These are phyloP conservation scores for Digitonthophagus gazella DNA, from an alignment of 2,888 invertebrate genomes.

Conservation along the genomic window DNA sequence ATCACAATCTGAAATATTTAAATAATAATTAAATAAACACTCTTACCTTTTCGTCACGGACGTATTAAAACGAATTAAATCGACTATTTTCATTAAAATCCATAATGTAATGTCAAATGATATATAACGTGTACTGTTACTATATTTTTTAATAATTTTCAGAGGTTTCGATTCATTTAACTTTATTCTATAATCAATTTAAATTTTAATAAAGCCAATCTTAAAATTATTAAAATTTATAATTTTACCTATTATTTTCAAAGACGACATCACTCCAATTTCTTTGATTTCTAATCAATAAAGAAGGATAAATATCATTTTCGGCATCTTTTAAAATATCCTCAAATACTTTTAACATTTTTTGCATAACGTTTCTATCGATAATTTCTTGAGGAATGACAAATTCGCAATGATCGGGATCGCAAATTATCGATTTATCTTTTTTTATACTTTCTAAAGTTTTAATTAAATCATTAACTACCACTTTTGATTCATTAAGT, in stretches of 20 bases:
- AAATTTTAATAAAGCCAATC: no score
- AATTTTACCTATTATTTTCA: slow-evolving; percentile 51
- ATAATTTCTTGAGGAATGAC: neutral
- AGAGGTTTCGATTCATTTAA: no score
- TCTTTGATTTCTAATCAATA: slow-evolving; percentile 50
- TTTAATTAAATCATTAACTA: slow-evolving; percentile 9
- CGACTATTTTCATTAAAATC: no score
- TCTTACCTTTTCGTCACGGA: no score
- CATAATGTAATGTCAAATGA: no score
- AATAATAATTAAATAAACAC: no score
- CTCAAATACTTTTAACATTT: slow-evolving; percentile 52
- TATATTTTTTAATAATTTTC: no score
- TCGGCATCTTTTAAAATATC: slow-evolving; percentile 51
- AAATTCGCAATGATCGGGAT: slow-evolving; percentile 1
- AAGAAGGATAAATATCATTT: slow-evolving; percentile 36
- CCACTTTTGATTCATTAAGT: neutral
- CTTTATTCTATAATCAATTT: no score
- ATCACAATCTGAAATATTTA: no score
- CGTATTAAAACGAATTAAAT: no score
- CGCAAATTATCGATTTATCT: slow-evolving; percentile 35
- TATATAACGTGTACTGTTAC: no score
- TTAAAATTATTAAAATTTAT: no score
- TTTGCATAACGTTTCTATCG: slow-evolving; percentile 42
- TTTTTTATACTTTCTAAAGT: slow-evolving; percentile 35
- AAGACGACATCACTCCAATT: slow-evolving; percentile 58